Evolutionary conservation across 2,888 invertebrate species (phyloP), one percentile per base, ranked within the genome.

Genomic region (Cheilosia vulpina): DNA sequence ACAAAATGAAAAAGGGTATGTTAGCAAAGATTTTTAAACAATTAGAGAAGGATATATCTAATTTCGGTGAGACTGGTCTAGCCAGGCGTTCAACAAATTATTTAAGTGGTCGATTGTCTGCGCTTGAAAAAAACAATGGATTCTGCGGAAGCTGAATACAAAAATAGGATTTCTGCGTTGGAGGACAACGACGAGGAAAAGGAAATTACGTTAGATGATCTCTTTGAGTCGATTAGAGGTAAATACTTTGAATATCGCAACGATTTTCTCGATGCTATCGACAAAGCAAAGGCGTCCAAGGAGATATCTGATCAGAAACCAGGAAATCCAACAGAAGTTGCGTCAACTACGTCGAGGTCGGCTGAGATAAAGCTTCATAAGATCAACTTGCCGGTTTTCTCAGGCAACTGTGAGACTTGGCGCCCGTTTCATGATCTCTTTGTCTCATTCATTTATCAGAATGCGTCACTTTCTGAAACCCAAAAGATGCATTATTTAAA

Each of bases 361-460:
- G 45, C n/a, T 24, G 62, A 62, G 19, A 62, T 45, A 21, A 62
- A 2, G 45, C 27, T 62, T 9, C 62, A 45, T 15, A 62, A 45
- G n/a, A 45, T 45, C 7, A 62, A 60, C 43, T 43, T 60, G 43
- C 60, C 60, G n/a, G 43, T 60, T 41, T 43, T 43, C 24, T 60
- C 60, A 21, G 62, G 27, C 17, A 62, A 11, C 4, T 62, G 47
- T 7, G 45, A 45, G 21, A 62, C 62, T 7, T 62, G 62, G 45
- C 53, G 31, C 5, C 15, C 53, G 6, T 53, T 53, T 53, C 53
- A 45, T 7, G 27, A 62, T 27, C 45, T 62, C 3, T 62, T 62
- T 13, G 27, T n/a, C n/a, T 62, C 62, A 4, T 9, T 45, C 15
- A 45, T 45, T n/a, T 27, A 62, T 27, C 43, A 43, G n/a, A 60